Percentiles rank a stretch among this genome's conserved stretches.
phyloP scores from a whole-genome alignment of 1,140 invertebrate species.

The Zelostemma sp. region DNA sequence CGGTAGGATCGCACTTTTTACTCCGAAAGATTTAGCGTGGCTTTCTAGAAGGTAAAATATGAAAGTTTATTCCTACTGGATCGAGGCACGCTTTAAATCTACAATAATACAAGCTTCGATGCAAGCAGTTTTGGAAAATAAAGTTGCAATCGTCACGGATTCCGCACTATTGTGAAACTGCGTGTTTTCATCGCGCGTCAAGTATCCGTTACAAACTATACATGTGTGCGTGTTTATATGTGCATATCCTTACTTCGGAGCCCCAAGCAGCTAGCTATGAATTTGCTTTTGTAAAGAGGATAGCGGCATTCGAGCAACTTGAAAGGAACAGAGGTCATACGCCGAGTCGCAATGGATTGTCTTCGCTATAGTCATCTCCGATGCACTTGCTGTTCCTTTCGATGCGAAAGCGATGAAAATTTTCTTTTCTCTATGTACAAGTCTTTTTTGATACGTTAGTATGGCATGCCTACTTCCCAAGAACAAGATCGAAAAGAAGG shows the following conservation, averaged over 20 bases:
- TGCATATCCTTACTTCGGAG: constrained; percentile 61
- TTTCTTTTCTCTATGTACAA: constrained; percentile 62
- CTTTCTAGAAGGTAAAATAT: too few relatives aligned
- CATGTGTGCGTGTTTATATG: constrained; percentile 47
- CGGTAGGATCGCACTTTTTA: too few relatives aligned
- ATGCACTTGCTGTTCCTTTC: constrained; percentile 51
- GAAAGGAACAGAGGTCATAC: constrained; percentile 52
- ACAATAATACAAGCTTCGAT: constrained; percentile 26
- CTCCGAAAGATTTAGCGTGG: too few relatives aligned
- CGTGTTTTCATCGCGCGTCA: neutral
- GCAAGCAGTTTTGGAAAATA: constrained; percentile 23
- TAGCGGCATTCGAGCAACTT: constrained; percentile 54
- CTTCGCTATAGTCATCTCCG: neutral
- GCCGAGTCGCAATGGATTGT: constrained; percentile 16
- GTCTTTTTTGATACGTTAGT: constrained; percentile 64
- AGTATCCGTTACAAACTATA: constrained; percentile 28
- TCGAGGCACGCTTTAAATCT: neutral
- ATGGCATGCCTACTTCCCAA: constrained; percentile 66
- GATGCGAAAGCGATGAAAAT: constrained; percentile 63
- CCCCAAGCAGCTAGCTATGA: constrained; percentile 70
- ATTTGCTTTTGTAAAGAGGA: constrained; percentile 53
- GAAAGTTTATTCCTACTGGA: too few relatives aligned
- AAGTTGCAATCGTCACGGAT: neutral
- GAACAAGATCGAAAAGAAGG: constrained; percentile 33
- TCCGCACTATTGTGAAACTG: neutral